Conservation (phyloP, 1,140 invertebrate species). For the Drosophila truncata region DNA sequence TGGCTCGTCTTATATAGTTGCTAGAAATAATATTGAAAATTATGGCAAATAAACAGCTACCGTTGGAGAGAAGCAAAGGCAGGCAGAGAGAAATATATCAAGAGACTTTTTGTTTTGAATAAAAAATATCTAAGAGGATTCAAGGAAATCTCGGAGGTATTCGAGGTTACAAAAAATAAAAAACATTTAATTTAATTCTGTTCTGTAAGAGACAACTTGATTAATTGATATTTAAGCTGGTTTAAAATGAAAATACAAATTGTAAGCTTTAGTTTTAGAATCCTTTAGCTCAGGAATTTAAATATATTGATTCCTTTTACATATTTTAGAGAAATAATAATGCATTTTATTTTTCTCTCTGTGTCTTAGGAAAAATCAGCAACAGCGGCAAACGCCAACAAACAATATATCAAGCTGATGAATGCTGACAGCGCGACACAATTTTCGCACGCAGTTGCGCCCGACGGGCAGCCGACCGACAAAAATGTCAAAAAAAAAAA, state of each 20-base stretch:
- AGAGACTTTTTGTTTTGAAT: too few relatives aligned
- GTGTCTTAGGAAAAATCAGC: conserved; percentile 5
- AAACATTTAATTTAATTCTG: background rate
- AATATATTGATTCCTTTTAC: background rate
- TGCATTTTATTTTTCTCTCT: background rate
- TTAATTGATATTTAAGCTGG: background rate
- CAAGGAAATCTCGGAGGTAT: background rate
- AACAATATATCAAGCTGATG: conserved; percentile 65
- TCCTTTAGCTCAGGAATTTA: too few relatives aligned
- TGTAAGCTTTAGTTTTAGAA: background rate
- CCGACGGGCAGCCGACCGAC: conserved; percentile 60
- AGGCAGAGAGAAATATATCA: background rate
- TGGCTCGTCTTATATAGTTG: conserved; percentile 30
- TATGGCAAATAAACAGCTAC: conserved; percentile 42
- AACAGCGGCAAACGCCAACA: conserved; percentile 30
- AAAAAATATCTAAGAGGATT: background rate
- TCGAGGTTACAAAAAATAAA: too few relatives aligned
- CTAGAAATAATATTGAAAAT: conserved; percentile 43
- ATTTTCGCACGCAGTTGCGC: conserved; percentile 69
- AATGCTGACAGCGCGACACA: conserved; percentile 60
- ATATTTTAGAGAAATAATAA: background rate
- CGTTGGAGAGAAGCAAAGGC: background rate
- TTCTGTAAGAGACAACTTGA: background rate
- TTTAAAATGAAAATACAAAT: background rate
- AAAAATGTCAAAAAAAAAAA: conserved; percentile 74